A percentile compares a stretch with the other conserved stretches of the same genome.
Conservation (phyloP, 2,888 invertebrate genomes). For the Sisyra nigra region DNA sequence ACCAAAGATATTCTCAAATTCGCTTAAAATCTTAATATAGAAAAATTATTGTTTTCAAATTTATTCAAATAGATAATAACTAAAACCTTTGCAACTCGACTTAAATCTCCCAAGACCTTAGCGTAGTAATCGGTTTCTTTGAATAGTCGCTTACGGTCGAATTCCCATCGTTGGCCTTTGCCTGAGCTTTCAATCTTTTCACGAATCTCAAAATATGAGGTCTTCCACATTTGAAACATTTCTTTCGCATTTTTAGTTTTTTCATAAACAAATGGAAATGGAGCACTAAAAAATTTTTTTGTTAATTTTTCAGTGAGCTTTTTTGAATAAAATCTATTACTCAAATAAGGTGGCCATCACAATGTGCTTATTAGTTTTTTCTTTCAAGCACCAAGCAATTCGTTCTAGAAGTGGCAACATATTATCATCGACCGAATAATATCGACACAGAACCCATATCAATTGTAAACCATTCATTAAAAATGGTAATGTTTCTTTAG, state of each 20-base stretch:
- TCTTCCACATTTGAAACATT: conserved; percentile 61
- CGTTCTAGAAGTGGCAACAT: conserved; percentile 73
- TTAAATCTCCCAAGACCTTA: conserved; percentile 60
- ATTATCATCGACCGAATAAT: conserved; percentile 69
- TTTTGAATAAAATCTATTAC: conserved; percentile 32
- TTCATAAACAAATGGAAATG: conserved; percentile 21
- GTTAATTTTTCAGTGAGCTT: background rate
- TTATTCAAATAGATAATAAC: conserved; percentile 1
- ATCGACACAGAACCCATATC: conserved; percentile 81
- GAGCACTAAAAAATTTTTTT: conserved; percentile 1
- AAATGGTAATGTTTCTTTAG: conserved; percentile 56
- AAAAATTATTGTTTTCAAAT: too few species aligned
- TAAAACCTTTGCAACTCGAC: conserved; percentile 55
- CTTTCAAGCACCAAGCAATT: conserved; percentile 67
- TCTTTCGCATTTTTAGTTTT: conserved; percentile 39
- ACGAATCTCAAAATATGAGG: conserved; percentile 57
- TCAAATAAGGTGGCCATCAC: conserved; percentile 58
- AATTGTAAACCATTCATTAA: conserved; percentile 73
- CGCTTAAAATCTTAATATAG: conserved; percentile 47
- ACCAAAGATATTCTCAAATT: conserved; percentile 83
- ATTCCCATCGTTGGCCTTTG: conserved; percentile 82
- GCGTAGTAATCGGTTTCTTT: conserved; percentile 74
- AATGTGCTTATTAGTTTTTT: conserved; percentile 56
- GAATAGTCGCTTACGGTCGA: conserved; percentile 68
- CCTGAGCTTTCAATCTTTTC: conserved; percentile 75